Percentiles rank a stretch among this genome's conserved stretches.
Conservation (phyloP, 2,888 invertebrate genomes). For the Mythimna vitellina region DNA sequence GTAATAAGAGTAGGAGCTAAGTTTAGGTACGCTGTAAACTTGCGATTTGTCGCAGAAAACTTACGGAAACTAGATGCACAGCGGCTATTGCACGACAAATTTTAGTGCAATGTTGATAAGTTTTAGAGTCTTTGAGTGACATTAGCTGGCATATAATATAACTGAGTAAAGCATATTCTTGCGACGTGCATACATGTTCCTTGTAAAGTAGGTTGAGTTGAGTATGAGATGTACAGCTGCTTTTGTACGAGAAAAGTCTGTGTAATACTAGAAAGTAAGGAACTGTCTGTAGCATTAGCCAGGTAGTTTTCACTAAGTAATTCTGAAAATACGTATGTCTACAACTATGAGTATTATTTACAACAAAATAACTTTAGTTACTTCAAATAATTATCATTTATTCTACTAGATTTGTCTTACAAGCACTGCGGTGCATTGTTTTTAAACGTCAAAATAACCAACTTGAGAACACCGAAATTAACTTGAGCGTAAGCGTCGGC, state of each 20-base stretch:
- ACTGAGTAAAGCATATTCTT: background rate
- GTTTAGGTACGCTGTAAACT: constrained; percentile 50
- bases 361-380: background rate
- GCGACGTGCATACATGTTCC: too few species aligned
- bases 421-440: too few species aligned
- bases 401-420: too few species aligned
- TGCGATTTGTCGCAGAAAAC: constrained; percentile 59
- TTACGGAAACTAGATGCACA: constrained; percentile 7
- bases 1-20: constrained; percentile 52
- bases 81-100: constrained; percentile 18
- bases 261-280: background rate
- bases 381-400: too few species aligned
- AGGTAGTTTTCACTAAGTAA: too few species aligned
- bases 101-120: background rate
- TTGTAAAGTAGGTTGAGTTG: too few species aligned
- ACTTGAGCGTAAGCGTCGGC: background rate
- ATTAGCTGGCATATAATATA: background rate
- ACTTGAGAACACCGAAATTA: background rate
- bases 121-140: background rate
- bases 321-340: too few species aligned
- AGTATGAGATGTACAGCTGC: background rate
- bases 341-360: background rate
- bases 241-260: background rate
- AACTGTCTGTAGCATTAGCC: background rate
- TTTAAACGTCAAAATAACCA: too few species aligned